Conservation (phyloP, 2,888 invertebrate species). For the Stenurella melanura region DNA sequence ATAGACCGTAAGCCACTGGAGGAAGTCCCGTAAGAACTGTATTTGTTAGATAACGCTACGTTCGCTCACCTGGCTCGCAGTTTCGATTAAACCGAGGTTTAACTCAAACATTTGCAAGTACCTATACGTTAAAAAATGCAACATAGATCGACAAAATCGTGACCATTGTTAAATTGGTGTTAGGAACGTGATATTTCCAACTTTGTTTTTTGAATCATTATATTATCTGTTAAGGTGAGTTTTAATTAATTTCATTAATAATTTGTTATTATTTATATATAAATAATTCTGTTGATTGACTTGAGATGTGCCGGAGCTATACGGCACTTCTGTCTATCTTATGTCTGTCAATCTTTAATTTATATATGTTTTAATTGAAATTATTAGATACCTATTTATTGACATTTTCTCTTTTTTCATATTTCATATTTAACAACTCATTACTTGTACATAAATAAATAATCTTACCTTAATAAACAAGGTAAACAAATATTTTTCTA, state of each 20-base stretch:
- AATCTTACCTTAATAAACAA: too few species aligned
- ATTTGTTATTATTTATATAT: not conserved
- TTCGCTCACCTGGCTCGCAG: conserved; percentile 60
- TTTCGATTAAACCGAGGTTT: conserved; percentile 41
- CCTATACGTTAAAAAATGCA: conserved; percentile 42
- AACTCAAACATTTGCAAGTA: conserved; percentile 25
- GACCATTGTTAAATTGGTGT: conserved; percentile 32
- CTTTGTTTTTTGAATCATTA: not conserved
- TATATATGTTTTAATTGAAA: too few species aligned
- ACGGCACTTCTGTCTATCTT: too few species aligned
- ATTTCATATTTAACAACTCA: too few species aligned
- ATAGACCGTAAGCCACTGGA: conserved; percentile 61
- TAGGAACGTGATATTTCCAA: conserved; percentile 1
- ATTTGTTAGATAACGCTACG: conserved; percentile 65
- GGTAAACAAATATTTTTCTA: too few species aligned
- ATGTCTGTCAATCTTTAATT: too few species aligned
- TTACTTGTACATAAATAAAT: too few species aligned
- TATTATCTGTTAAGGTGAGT: not conserved
- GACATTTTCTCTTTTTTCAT: too few species aligned
- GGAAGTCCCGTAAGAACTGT: conserved; percentile 68
- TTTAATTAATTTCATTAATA: not conserved
- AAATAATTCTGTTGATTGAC: not conserved
- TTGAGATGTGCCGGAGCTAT: not conserved
- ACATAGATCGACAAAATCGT: conserved; percentile 39
- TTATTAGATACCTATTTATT: too few species aligned